Percentiles rank a stretch among this genome's conserved stretches.
Evolutionary conservation across 2,113 vertebrate species (phyloP).

Genomic region (Tiliqua scincoides): DNA sequence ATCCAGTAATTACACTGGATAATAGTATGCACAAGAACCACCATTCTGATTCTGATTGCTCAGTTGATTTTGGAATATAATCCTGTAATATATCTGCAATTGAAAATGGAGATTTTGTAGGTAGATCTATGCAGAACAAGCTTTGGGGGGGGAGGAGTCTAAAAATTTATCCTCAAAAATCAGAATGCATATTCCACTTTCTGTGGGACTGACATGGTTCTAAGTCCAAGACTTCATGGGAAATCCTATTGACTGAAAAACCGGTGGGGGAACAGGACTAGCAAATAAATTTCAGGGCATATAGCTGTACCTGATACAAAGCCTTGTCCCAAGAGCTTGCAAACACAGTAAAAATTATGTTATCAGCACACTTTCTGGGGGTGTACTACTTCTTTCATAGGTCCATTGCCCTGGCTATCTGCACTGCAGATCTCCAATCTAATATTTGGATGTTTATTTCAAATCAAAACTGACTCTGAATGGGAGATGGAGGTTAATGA

Average conservation of each 20-base stretch:
- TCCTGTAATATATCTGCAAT: background rate
- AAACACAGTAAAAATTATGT: background rate
- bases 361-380: no score
- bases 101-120: conserved; percentile 13
- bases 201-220: no score
- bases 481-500: background rate
- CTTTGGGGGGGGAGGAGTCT: conserved; percentile 23
- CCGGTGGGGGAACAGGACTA: background rate
- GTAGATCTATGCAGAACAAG: background rate
- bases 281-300: background rate
- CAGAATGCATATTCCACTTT: no score
- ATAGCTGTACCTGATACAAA: background rate
- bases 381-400: background rate
- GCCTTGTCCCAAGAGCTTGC: background rate
- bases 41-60: no score
- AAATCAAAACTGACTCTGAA: background rate
- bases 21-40: conserved; percentile 6
- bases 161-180: background rate
- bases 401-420: background rate
- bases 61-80: no score
- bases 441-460: background rate
- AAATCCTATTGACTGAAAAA: background rate
- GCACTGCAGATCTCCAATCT: background rate
- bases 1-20: no score
- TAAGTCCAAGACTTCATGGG: no score